Base-by-base conservation (phyloP, 2,888 invertebrate genomes). In the Hofmannophila pseudospretella region DNA sequence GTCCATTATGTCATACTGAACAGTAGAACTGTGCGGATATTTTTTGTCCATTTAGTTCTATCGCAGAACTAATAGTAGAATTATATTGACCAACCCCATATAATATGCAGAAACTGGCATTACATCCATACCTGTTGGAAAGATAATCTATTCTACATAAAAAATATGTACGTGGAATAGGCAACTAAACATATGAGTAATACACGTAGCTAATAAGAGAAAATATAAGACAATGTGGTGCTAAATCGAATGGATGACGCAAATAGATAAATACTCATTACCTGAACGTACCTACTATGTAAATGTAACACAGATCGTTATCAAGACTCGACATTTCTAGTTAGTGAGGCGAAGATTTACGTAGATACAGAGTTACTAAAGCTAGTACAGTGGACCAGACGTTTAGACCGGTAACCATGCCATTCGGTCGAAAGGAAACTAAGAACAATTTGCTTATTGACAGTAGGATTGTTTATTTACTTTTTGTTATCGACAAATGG, bases 181-280 rank as follows among this genome's bases (percentile, higher is more conserved):
- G n/a, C n/a, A n/a, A n/a, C n/a, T n/a, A n/a, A n/a, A n/a, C n/a
- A n/a, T n/a, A n/a, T n/a, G n/a, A n/a, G n/a, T n/a, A n/a, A n/a
- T n/a, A n/a, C n/a, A n/a, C 4, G n/a, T 4, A 2, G 14, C 16
- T 14, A 30, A 30, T 8, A 23, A 13, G 13, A 9, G 22, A 32
- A 32, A 32, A 22, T 10, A 32, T 20, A 22, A 32, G 16, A 16
- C 16, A 16, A 16, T 16, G 31, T 19, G 23, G 22, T 12, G 20
- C 25, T 32, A 19, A 26, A 7, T 10, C 13, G 14, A 19, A 13
- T 12, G 26, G 27, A 34, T 34, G 34, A 34, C 34, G 34, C 19
- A 26, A 27, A 27, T 34, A 11, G 20, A 4, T 13, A 13, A 34
- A 27, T 16, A 5, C 7, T 16, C 20, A 20, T 27, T 34, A 27